These are phyloP conservation scores for Felis chaus DNA, from an alignment of 2,113 vertebrate genomes.

Conservation along the genomic window DNA sequence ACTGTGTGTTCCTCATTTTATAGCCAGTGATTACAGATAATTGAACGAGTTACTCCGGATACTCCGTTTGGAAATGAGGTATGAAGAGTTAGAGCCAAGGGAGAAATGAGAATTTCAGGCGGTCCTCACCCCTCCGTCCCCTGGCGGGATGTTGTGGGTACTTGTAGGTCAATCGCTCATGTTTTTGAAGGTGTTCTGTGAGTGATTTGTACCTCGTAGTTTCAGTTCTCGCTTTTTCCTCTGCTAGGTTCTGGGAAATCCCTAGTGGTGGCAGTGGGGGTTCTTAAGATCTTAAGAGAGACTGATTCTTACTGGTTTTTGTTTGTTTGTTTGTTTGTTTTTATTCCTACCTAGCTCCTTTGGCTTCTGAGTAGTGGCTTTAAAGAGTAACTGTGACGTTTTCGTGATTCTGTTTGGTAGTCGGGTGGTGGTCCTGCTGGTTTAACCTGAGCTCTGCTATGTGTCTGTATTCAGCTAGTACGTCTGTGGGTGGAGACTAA, in stretches of 20 bases:
- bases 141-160: background rate
- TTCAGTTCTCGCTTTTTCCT: background rate
- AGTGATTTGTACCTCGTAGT: background rate
- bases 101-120: background rate
- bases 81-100: background rate
- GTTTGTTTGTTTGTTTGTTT: background rate
- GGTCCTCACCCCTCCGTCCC: fast-evolving
- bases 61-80: background rate
- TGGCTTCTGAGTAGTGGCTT: background rate
- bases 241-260: background rate
- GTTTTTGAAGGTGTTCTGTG: background rate
- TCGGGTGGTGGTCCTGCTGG: background rate
- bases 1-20: conserved; percentile 19
- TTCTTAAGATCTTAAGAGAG: background rate
- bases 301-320: background rate
- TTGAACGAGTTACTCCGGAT: background rate
- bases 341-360: background rate
- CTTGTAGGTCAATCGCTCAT: background rate
- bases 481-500: background rate
- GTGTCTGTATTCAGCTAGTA: background rate
- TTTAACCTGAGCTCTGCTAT: background rate
- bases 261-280: background rate
- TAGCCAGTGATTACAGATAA: background rate
- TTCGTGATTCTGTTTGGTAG: background rate
- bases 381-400: background rate